These are phyloP conservation scores for Misgurnus anguillicaudatus DNA, from an alignment of 2,113 vertebrate genomes.

Conservation along the genomic window DNA sequence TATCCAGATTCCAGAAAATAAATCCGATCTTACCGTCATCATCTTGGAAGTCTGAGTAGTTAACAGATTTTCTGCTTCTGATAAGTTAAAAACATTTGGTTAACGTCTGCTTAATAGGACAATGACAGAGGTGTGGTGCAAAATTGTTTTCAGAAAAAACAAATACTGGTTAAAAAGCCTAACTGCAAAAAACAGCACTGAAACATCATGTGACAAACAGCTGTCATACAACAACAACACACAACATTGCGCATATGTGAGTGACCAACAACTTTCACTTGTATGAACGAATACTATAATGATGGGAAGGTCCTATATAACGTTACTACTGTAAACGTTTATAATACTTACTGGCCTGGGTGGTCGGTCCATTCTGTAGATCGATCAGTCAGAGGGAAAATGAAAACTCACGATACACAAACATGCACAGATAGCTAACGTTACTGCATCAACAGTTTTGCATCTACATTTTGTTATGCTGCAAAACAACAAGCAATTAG, in stretches of 20 bases:
- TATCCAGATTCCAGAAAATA: neutral
- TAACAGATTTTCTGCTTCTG: slow-evolving; percentile 71
- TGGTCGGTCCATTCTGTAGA: slow-evolving; percentile 67
- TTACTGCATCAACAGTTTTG: no score
- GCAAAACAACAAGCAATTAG: no score
- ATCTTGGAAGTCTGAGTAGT: slow-evolving; percentile 67
- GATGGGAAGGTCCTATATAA: no score
- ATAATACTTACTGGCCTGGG: slow-evolving; percentile 61
- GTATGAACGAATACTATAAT: no score
- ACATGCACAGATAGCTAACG: neutral
- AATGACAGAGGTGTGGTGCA: no score
- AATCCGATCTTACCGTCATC: slow-evolving; percentile 64
- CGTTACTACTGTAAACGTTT: no score
- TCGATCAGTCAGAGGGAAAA: neutral
- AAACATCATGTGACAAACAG: neutral
- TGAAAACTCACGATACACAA: neutral
- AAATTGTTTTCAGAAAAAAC: no score
- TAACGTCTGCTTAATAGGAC: no score
- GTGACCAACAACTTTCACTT: neutral
- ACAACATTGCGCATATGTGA: neutral
- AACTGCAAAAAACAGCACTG: no score
- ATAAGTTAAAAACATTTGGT: neutral
- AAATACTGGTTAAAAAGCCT: no score
- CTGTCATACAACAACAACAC: neutral
- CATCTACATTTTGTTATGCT: no score